Base-by-base conservation (phyloP, 2,888 invertebrate species). In the Augiades crinisus region DNA sequence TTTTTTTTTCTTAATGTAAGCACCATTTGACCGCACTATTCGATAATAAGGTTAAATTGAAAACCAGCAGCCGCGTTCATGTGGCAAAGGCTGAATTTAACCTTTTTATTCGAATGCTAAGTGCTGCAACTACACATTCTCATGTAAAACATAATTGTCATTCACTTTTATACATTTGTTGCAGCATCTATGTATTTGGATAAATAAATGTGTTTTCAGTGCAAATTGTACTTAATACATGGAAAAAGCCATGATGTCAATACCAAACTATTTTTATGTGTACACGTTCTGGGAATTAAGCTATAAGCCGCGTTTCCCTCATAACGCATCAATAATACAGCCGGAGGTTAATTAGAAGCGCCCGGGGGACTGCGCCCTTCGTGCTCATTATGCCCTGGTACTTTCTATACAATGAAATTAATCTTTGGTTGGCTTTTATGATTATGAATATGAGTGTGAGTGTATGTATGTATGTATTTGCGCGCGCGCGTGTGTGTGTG, bases 261-360 rank as follows among this genome's bases (percentile, higher is more conserved):
- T n/a, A n/a, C 10, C 2, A 10, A 27, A 4, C 7, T 22, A 2
- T 7, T 4, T 27, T 8, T 1, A 10, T n/a, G n/a, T n/a, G n/a
- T n/a, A n/a, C n/a, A n/a, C n/a, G n/a, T n/a, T n/a, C n/a, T n/a
- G n/a, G n/a, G n/a, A n/a, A n/a, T n/a, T n/a, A 24, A 5, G 3
- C 3, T 10, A 2, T 10, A 10, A 27, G 27, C 27, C 8, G 27
- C n/a, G 27, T 10, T 10, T 10, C 8, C 8, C 38, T 13, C 40
- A 13, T 13, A 16, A n/a, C 47, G 19, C 37, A 30, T 37, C 36
- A 30, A 37, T 37, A 27, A 36, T 17, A 46, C 37, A 37, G 12
- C 5, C n/a, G 43, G 34, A 27, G 31, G 31, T 31, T 43, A 43
- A 43, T 43, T 31, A 43, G 31, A n/a, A 13, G 43, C 30, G 31